Base-by-base conservation (phyloP, 30 jellyfish, hydroid and myxozoan genomes). In the Mastigias papua region DNA sequence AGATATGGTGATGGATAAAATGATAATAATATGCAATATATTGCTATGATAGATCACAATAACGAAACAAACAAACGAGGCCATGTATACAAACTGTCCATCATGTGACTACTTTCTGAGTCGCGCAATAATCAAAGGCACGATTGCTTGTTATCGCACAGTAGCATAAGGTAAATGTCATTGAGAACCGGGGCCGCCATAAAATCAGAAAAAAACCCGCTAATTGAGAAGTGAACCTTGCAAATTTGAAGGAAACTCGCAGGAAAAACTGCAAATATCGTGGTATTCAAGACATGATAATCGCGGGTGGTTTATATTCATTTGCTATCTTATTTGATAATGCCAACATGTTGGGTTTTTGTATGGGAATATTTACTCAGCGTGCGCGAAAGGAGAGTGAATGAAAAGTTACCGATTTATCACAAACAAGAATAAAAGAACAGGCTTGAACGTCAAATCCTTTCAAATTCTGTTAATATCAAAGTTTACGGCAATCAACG, bases 301-400 rank as follows among this genome's bases (percentile, higher is more conserved):
- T 11, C 67, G 67, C 74, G 74, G 74, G 74, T 63, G 74, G 74
- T 27, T n/a, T 63, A 27, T 27, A 63, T 63, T 63, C 74, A 63
- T 63, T 63, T 63, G 74, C 42, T 1, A 27, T 63, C n/a, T 25
- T 63, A 27, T 63, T 63, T 63, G 46, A 63, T 26, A 63, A 63
- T 27, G 74, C 35, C 23, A 20, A 27, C 74, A 63, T 26, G 74
- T 23, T 63, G 74, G 42, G 74, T 27, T 10, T 63, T 63, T 63
- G 33, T 27, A 63, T 22, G 74, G 74, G 34, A 29, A 76, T 76
- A 61, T 76, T 76, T 76, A 51, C 87, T 19, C 87, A 76, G 87
- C 87, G 66, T 76, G 87, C 64, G 77, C 74, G 33, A 54, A 46
- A 28, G 61, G 61, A n/a, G 28, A 76, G 75, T 76, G 63, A 50